Conservation (phyloP, 2,797 vertebrate genomes). For the Thripadectes ignobilis region DNA sequence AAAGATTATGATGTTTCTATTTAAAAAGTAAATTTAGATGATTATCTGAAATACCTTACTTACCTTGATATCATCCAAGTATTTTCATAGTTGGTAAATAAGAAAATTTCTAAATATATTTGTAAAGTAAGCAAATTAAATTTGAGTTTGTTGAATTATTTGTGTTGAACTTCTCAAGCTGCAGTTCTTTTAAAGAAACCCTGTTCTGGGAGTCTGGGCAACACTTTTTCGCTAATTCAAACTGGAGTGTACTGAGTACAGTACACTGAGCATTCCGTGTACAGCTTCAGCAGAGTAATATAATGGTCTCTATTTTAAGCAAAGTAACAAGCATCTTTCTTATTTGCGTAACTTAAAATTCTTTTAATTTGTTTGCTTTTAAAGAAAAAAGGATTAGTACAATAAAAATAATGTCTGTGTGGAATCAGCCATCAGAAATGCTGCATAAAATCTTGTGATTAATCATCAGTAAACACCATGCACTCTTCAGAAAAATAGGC, state of each 20-base stretch:
- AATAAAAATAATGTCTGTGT: background rate
- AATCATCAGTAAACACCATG: background rate
- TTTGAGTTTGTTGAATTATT: background rate
- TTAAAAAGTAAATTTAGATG: background rate
- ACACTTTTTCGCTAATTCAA: background rate
- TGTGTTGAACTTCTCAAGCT: background rate
- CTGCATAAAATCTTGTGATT: background rate
- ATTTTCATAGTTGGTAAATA: background rate
- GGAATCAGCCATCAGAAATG: background rate
- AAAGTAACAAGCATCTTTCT: background rate
- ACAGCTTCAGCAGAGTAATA: background rate
- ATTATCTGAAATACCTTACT: background rate
- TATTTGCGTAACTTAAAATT: background rate
- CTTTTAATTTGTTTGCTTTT: background rate
- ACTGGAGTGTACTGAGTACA: background rate
- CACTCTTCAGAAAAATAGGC: constrained; percentile 11
- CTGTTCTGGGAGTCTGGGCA: background rate
- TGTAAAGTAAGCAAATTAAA: background rate
- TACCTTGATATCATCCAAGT: background rate
- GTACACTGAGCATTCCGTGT: background rate
- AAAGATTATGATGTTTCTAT: background rate
- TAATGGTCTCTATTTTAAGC: background rate
- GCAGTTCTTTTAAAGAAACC: background rate
- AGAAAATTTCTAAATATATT: background rate
- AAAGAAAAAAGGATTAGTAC: background rate